Base-by-base conservation (phyloP, 2,797 vertebrate genomes). In the Macroramphosus scolopax region DNA sequence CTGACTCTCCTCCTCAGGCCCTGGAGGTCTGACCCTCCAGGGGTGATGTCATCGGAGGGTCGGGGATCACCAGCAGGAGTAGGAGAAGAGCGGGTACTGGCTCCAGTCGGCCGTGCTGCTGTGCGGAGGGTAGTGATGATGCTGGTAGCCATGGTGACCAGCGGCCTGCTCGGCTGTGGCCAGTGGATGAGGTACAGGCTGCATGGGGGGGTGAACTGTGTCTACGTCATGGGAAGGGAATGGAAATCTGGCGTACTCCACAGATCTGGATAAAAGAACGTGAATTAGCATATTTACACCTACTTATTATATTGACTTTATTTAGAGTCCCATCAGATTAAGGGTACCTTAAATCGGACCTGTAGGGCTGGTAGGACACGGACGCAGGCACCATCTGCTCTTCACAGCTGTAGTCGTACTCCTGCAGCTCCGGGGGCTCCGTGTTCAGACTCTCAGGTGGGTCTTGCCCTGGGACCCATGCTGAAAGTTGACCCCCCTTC, bases 31-130 rank as follows among this genome's bases (percentile, higher is more conserved):
- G 13, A 25, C 16, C 17, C 13, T 32, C 16, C 32, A 2, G 8
- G 5, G 18, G 17, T 14, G 8, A 11, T 31, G 34, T 42, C 15
- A 36, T 12, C 4, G 40, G 6, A 8, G 3, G 34, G 3, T 51
- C 25, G 32, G 17, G 46, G 49, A 46, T 91, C 80, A 92, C 91
- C 90, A 93, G 49, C 84, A 87, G 38, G 91, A 86, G 5, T 92
- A 93, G 0, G 92, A 85, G 63, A 91, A 91, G 17, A 93, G 83
- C 0, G 91, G 87, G 59, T 88, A 90, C 61, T 92, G 92, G 84
- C 88, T 92, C 92, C 92, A 94, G 46, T 93, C 92, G 0, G 87
- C 61, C 49, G 53, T 17, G 41, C 72, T 76, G 67, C 81, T 74
- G 0, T 88, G 85, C 54, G 85, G 65, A 11, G 85, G 85, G 17